Percentiles rank a stretch among this genome's conserved stretches.
Conservation (phyloP, 2,113 vertebrate genomes). For the Atlantisia rogersi region DNA sequence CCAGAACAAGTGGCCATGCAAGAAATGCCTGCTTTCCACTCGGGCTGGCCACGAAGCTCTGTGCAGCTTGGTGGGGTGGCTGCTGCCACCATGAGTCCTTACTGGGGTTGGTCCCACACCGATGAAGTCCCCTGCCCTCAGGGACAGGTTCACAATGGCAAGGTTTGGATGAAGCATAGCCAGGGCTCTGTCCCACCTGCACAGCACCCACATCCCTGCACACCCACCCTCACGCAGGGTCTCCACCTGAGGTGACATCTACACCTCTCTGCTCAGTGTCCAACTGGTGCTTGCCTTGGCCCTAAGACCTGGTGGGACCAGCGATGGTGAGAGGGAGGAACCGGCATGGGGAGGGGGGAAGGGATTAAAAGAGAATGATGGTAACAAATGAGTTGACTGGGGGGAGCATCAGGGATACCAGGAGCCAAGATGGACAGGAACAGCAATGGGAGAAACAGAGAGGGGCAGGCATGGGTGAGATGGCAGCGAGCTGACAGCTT, state of each 20-base stretch:
- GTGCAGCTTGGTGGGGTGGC: rapidly evolving
- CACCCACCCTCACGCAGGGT: neutral
- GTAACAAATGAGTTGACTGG: neutral
- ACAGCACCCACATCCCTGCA: neutral
- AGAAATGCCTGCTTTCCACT: conserved; percentile 16
- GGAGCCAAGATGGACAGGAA: neutral
- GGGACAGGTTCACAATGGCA: neutral
- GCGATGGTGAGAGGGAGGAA: neutral
- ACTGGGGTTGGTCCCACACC: rapidly evolving
- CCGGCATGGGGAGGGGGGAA: neutral
- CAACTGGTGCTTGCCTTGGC: rapidly evolving
- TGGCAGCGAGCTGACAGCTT: neutral
- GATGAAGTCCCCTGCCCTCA: neutral
- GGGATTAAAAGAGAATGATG: neutral
- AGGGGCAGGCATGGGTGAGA: neutral
- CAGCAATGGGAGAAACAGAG: neutral
- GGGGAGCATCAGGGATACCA: neutral
- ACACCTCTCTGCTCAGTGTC: neutral
- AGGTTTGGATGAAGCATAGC: neutral
- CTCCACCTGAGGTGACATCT: neutral
- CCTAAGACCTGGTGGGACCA: neutral
- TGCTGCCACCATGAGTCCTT: neutral
- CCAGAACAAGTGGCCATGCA: conserved; percentile 58
- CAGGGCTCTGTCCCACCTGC: neutral
- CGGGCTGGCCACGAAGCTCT: neutral